A percentile compares a stretch with the other conserved stretches of the same genome.
Evolutionary conservation across 1,140 invertebrate genomes (phyloP).

Genomic region (Trachymyrmex cornetzi): DNA sequence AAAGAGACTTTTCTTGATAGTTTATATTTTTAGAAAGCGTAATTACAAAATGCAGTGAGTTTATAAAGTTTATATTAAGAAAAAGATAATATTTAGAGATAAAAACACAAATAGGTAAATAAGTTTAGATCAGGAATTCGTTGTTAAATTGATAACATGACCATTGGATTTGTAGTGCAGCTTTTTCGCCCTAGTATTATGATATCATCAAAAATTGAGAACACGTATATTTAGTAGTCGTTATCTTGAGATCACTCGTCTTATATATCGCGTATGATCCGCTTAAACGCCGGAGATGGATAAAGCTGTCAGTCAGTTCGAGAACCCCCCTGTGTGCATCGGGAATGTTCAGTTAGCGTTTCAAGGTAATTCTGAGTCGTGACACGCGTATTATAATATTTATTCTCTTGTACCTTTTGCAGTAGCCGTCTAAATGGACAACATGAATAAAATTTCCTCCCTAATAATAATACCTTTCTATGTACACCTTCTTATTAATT

Average conservation of each 20-base stretch:
- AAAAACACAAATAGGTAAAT: not conserved
- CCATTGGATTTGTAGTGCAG: not conserved
- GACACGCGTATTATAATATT: constrained; percentile 12
- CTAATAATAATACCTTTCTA: constrained; percentile 13
- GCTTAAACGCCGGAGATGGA: constrained; percentile 35
- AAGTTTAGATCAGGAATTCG: not conserved
- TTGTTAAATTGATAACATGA: not conserved
- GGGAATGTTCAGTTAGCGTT: constrained; percentile 49
- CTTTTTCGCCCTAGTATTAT: not conserved
- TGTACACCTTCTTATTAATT: constrained; percentile 9
- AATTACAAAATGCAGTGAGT: not conserved
- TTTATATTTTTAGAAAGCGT: not conserved
- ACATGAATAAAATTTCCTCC: not conserved
- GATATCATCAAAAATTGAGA: constrained; percentile 19
- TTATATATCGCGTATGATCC: constrained; percentile 47
- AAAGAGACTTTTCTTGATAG: not conserved
- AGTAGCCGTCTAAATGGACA: not conserved
- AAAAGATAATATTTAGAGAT: not conserved
- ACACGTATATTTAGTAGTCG: not conserved
- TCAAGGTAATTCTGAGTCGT: constrained; percentile 11
- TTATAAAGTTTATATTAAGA: not conserved
- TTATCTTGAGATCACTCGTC: constrained; percentile 47
- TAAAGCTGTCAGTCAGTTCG: constrained; percentile 56
- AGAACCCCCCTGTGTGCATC: constrained; percentile 35
- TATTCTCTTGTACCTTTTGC: not conserved